Percentiles rank a stretch among this genome's conserved stretches.
Evolutionary conservation across 2,888 invertebrate species (phyloP).

Genomic region (Eristalis tenax): DNA sequence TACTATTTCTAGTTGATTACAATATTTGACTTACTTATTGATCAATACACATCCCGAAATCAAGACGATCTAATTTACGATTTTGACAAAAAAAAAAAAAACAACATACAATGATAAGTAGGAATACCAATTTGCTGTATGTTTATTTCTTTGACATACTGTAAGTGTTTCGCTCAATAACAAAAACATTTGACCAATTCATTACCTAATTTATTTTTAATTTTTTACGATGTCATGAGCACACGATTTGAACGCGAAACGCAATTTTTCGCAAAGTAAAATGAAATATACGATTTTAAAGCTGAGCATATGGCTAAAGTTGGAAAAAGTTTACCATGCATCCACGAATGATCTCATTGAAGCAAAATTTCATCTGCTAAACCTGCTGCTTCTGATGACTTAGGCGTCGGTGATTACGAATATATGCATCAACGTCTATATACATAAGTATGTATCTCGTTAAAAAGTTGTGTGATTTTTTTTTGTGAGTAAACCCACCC

Average conservation of each 20-base stretch:
- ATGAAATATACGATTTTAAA: constrained; percentile 27
- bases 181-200: constrained; percentile 12
- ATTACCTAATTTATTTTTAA: constrained; percentile 47
- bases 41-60: too few species aligned
- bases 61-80: too few species aligned
- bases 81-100: background rate
- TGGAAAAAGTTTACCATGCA: constrained; percentile 52
- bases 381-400: constrained; percentile 31
- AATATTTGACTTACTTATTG: too few species aligned
- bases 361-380: constrained; percentile 53
- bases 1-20: too few species aligned
- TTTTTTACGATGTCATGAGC: constrained; percentile 19
- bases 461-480: constrained; percentile 57
- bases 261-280: constrained; percentile 46
- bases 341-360: constrained; percentile 67
- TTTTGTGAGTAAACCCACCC: constrained; percentile 49
- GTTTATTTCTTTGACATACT: constrained; percentile 11
- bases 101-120: background rate
- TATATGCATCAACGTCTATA: constrained; percentile 11
- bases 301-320: constrained; percentile 49
- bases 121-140: background rate
- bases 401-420: background rate
- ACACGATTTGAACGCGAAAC: constrained; percentile 24
- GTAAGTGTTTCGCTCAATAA: constrained; percentile 15
- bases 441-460: background rate